phyloP scores from a whole-genome alignment of 1,140 invertebrate species.

The Stratiolaelaps scimitus region DNA sequence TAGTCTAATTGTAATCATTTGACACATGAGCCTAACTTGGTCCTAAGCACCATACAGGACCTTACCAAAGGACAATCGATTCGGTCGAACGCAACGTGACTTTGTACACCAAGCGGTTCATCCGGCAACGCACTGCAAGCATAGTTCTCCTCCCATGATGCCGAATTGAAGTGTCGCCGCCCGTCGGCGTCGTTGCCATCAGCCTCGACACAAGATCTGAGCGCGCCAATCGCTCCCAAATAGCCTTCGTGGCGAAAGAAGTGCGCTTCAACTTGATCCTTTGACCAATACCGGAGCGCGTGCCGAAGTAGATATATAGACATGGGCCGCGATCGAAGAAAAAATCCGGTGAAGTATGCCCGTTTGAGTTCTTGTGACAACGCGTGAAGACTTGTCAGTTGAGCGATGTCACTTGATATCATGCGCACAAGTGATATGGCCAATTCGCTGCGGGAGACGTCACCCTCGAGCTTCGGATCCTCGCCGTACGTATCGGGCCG shows the following conservation, averaged over 20 bases:
- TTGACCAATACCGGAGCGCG: conserved; percentile 62
- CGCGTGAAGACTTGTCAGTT: conserved; percentile 58
- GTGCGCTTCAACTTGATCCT: conserved; percentile 54
- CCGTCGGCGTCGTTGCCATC: too few relatives aligned
- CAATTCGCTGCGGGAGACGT: conserved; percentile 44
- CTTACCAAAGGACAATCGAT: conserved; percentile 19
- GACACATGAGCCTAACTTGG: too few relatives aligned
- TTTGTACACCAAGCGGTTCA: not conserved
- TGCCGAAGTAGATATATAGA: conserved; percentile 62
- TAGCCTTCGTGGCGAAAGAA: conserved; percentile 66
- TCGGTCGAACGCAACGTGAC: conserved; percentile 2
- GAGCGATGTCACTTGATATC: conserved; percentile 64
- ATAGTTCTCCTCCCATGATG: conserved; percentile 27
- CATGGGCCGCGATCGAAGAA: conserved; percentile 58
- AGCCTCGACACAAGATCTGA: conserved; percentile 28
- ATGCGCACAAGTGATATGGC: conserved; percentile 57
- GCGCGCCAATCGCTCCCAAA: conserved; percentile 61
- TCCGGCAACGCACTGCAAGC: conserved; percentile 9
- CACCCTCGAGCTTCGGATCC: too few relatives aligned
- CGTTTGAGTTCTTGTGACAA: conserved; percentile 51
- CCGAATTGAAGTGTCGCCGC: not conserved
- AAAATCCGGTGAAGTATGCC: conserved; percentile 64
- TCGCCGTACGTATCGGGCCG: too few relatives aligned
- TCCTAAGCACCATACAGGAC: too few relatives aligned
- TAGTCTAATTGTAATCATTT: too few relatives aligned